Base-by-base conservation (phyloP, 2,797 vertebrate genomes). In the Toxotes lorentzi region DNA sequence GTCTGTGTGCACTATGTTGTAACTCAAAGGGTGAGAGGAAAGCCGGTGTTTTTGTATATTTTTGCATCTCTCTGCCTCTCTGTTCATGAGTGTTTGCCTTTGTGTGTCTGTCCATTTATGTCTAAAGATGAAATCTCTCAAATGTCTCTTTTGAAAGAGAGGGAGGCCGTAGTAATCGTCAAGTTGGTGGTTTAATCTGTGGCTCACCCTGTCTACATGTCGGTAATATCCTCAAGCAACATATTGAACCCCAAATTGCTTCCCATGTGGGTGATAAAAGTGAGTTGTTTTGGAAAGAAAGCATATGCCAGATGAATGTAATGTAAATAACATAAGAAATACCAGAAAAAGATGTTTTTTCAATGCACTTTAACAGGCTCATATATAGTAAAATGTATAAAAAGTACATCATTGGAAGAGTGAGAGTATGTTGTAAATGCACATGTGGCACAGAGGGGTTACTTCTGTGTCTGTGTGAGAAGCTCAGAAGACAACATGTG, bases 401-500 rank as follows among this genome's bases (percentile, higher is more conserved):
- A 76, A 59, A 65, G n/a, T 23, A 51, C 61, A 35, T 73, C 60
- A 43, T 13, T 43, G 67, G n/a, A 30, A 68, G 69, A 34, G 62
- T 45, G 32, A 58, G 64, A 53, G 69, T 62, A 43, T 87, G 79
- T 60, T 81, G 71, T 59, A 73, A 70, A 77, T 69, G 83, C 56
- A 82, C 76, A 91, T 86, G 76, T 88, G 81, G 81, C 80, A 86
- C 14, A 1, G 69, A 78, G 78, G 58, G 73, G 78, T 86, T 81
- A 76, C 60, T 70, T 30, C 27, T 30, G 27, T 73, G 73, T 83
- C 77, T 88, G 79, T 81, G 83, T 78, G 89, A 76, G 84, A 80
- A 73, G 48, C 61, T 71, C 70, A 62, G 81, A 88, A 71, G 77
- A 88, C 66, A 57, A 89, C 79, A 75, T 89, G 86, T 91, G 89